Conservation (phyloP, 2,797 vertebrate species). For the Coregonus suidteri region DNA sequence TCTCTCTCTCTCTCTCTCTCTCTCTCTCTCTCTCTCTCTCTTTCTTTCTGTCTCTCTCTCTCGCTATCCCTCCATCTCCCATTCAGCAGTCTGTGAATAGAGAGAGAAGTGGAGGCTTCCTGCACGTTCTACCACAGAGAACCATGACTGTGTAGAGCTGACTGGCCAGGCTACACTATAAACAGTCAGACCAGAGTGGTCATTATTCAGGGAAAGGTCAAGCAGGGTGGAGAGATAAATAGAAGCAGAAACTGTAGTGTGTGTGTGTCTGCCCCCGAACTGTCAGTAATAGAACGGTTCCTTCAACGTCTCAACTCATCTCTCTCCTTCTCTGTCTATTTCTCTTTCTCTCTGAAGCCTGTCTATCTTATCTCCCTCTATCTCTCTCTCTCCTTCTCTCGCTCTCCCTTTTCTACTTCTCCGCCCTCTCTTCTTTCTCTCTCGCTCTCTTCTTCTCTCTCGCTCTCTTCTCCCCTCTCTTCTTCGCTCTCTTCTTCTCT, state of each 20-base stretch:
- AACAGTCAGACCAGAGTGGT: neutral
- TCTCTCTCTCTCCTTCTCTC: neutral
- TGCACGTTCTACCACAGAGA: neutral
- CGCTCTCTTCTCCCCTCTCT: neutral
- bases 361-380: too few species aligned
- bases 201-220: neutral
- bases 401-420: too few species aligned
- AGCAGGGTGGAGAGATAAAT: neutral
- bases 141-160: neutral
- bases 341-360: too few species aligned
- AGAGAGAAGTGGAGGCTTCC: neutral
- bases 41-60: neutral
- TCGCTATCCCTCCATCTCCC: too few species aligned
- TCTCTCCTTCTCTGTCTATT: neutral
- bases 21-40: too few species aligned
- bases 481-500: too few species aligned
- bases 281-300: neutral
- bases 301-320: neutral
- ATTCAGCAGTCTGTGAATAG: constrained; percentile 20
- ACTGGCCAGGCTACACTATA: neutral
- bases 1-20: neutral
- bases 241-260: neutral
- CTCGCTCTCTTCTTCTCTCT: neutral
- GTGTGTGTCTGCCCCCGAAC: neutral
- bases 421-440: neutral